Evolutionary conservation across 2,113 vertebrate genomes (phyloP).

Genomic region (Marmota flaviventris): DNA sequence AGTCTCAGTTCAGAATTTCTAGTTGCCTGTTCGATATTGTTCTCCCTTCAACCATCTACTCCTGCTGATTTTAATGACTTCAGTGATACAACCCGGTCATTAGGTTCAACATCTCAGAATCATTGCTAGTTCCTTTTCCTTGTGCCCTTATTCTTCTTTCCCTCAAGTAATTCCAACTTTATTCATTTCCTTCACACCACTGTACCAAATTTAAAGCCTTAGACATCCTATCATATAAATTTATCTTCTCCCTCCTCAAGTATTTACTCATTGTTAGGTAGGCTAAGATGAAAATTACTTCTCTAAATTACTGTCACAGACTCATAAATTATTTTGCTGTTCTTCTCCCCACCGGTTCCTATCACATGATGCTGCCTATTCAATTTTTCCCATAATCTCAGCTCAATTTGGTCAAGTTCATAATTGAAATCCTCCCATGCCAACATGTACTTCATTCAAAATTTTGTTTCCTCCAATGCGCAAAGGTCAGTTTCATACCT

Average conservation of each 20-base stretch:
- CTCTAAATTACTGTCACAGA: background rate
- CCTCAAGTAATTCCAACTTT: background rate
- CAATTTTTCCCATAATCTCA: background rate
- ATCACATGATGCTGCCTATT: background rate
- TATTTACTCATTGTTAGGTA: background rate
- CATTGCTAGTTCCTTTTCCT: background rate
- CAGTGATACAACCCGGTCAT: rapidly evolving
- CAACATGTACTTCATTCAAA: background rate
- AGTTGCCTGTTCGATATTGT: background rate
- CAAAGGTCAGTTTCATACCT: background rate
- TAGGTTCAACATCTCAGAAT: background rate
- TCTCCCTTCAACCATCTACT: background rate
- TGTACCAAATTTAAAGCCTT: background rate
- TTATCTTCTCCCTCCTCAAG: background rate
- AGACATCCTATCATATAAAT: background rate
- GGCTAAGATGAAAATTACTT: background rate
- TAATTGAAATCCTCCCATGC: background rate
- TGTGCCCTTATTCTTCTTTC: background rate
- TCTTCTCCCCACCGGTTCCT: rapidly evolving
- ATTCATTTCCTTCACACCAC: background rate
- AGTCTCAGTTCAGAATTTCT: background rate
- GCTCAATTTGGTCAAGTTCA: background rate
- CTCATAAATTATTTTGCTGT: background rate
- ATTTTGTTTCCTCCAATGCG: background rate
- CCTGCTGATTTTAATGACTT: background rate